These are phyloP conservation scores for Apamea monoglypha DNA, from an alignment of 2,888 invertebrate species.

Conservation along the genomic window DNA sequence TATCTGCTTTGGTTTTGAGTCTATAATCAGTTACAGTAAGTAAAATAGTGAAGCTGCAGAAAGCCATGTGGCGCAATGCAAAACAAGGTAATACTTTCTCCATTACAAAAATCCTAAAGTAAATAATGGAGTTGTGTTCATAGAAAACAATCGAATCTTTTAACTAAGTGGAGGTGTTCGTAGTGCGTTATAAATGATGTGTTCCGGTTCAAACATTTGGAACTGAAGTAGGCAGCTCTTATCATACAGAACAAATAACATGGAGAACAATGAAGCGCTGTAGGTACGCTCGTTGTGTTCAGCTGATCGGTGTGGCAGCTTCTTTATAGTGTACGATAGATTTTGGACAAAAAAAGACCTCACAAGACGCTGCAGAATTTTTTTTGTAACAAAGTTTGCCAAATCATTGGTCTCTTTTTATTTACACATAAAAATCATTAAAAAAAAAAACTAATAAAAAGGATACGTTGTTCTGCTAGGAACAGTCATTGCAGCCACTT, in stretches of 20 bases:
- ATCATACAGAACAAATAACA: constrained; percentile 87
- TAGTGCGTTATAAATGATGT: constrained; percentile 82
- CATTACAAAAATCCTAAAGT: constrained; percentile 28
- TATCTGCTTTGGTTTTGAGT: constrained; percentile 22
- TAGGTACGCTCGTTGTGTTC: constrained; percentile 80
- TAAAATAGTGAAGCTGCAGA: constrained; percentile 14
- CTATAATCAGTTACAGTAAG: constrained; percentile 40
- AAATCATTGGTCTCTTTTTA: background rate
- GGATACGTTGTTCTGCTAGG: background rate
- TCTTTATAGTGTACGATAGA: constrained; percentile 75
- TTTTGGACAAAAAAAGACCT: background rate
- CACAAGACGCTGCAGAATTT: background rate
- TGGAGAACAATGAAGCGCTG: constrained; percentile 87
- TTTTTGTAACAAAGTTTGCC: background rate
- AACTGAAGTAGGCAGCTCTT: constrained; percentile 85
- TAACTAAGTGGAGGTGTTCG: constrained; percentile 79
- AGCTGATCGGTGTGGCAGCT: constrained; percentile 73
- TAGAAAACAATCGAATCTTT: constrained; percentile 83
- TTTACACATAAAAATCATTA: background rate
- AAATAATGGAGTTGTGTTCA: constrained; percentile 60
- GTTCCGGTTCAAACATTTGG: constrained; percentile 83
- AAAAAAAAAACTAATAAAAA: background rate
- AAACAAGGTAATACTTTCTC: constrained; percentile 32
- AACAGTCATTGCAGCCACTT: background rate
- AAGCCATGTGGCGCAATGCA: background rate